Percentiles rank a stretch among this genome's conserved stretches.
Evolutionary conservation across 1,140 invertebrate genomes (phyloP).

Genomic region (Notospermus geniculatus): DNA sequence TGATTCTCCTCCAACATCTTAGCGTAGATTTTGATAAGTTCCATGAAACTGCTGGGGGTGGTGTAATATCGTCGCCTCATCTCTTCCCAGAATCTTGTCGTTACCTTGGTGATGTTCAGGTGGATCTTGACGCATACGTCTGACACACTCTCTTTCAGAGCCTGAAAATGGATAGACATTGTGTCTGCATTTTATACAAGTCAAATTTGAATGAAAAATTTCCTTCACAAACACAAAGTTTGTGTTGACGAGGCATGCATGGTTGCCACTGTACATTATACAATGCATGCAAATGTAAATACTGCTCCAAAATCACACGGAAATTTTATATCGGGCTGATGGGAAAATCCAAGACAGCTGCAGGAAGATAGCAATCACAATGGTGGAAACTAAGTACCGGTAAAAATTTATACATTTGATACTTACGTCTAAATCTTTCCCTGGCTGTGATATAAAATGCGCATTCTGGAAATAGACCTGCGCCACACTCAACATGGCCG

Average conservation of each 20-base stretch:
- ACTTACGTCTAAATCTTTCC: slow-evolving; percentile 39
- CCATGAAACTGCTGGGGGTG: slow-evolving; percentile 82
- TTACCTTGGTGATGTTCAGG: slow-evolving; percentile 70
- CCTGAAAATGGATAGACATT: slow-evolving; percentile 21
- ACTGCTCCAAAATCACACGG: no score
- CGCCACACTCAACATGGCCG: slow-evolving; percentile 68
- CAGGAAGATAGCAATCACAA: not conserved
- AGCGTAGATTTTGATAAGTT: slow-evolving; percentile 73
- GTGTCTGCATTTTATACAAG: not conserved
- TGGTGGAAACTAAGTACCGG: not conserved
- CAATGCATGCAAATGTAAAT: no score
- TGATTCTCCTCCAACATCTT: slow-evolving; percentile 49
- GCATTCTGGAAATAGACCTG: slow-evolving; percentile 47
- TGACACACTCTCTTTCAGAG: slow-evolving; percentile 42
- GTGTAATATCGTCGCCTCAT: slow-evolving; percentile 79
- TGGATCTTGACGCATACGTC: slow-evolving; percentile 63
- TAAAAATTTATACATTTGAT: not conserved
- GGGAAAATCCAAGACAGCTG: not conserved
- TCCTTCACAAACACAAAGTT: no score
- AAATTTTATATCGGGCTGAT: no score
- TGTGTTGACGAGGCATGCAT: no score
- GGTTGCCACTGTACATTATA: no score
- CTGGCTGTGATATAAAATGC: slow-evolving; percentile 43
- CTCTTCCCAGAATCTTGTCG: slow-evolving; percentile 71
- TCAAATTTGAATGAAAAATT: not conserved